Conservation (phyloP, 2,888 invertebrate species). For the Xylota segnis region DNA sequence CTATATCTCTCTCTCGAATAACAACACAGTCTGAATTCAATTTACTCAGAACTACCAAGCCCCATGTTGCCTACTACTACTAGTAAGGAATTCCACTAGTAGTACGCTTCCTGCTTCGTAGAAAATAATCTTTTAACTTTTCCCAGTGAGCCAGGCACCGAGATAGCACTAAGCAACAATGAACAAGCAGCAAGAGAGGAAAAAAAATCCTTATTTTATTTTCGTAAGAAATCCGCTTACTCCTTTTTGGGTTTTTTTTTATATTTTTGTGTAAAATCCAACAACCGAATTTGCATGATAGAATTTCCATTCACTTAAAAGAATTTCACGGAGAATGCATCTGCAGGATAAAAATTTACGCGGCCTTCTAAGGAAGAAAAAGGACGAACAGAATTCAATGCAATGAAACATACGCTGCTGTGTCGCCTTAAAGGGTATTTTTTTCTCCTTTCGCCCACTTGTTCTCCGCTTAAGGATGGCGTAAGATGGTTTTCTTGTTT, state of each 20-base stretch:
- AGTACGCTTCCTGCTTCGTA: neutral
- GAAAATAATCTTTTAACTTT: constrained; percentile 26
- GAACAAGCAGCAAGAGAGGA: neutral
- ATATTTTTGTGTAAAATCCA: neutral
- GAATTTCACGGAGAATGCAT: constrained; percentile 41
- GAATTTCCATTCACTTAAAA: constrained; percentile 41
- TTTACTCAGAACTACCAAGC: constrained; percentile 20
- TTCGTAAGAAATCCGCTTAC: constrained; percentile 33
- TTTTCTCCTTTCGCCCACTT: neutral
- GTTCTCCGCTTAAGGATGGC: neutral
- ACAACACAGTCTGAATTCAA: constrained; percentile 42
- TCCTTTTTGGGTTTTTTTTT: constrained; percentile 12
- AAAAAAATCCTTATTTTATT: constrained; percentile 16
- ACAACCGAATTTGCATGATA: constrained; percentile 46
- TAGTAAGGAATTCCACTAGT: neutral
- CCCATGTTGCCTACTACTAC: neutral
- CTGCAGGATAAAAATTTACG: neutral
- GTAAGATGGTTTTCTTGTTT: constrained; percentile 34
- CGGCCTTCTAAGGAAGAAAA: neutral
- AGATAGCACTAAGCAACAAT: constrained; percentile 7
- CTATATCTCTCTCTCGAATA: constrained; percentile 28
- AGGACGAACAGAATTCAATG: neutral
- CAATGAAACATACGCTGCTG: neutral
- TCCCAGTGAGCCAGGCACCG: neutral
- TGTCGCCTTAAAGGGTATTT: neutral